Evolutionary conservation across 2,113 vertebrate genomes (phyloP).

Genomic region (Urocolius indicus): DNA sequence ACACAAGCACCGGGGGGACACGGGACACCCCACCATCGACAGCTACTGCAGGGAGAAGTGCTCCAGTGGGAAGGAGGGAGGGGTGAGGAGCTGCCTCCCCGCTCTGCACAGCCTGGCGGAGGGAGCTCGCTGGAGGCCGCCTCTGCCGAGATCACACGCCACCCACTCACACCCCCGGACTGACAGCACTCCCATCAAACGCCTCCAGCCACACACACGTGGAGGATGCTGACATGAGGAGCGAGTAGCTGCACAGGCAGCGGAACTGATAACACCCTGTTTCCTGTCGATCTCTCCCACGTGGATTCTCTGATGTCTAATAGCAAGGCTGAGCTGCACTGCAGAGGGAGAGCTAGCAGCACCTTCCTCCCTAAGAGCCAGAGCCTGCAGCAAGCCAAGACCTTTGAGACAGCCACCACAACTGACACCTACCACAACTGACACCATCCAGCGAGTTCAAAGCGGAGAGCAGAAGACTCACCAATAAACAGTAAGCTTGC

Average conservation of each 20-base stretch:
- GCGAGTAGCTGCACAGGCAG: slow-evolving; percentile 62
- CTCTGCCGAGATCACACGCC: background rate
- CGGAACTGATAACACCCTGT: slow-evolving; percentile 65
- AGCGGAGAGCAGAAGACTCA: background rate
- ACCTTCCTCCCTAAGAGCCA: background rate
- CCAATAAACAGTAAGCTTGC: background rate
- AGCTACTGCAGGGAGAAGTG: background rate
- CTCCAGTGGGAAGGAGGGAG: accelerated
- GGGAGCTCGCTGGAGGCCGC: slow-evolving; percentile 27
- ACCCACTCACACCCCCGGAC: slow-evolving; percentile 63
- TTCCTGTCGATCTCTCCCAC: slow-evolving; percentile 73
- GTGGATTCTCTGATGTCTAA: slow-evolving; percentile 70
- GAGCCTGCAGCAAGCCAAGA: background rate
- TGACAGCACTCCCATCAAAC: slow-evolving; percentile 74
- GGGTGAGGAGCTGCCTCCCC: background rate
- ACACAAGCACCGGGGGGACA: background rate
- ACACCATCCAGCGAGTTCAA: slow-evolving; percentile 33
- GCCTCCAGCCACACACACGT: slow-evolving; percentile 69
- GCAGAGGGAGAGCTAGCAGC: slow-evolving; percentile 44
- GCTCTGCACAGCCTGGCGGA: background rate
- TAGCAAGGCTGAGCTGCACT: slow-evolving; percentile 60
- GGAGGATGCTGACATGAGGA: slow-evolving; percentile 68
- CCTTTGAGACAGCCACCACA: background rate
- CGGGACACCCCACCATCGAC: background rate
- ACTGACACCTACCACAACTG: background rate